These are phyloP conservation scores for Paramuricea clavata DNA, from an alignment of 92 coral and sea anemone genomes.

Conservation along the genomic window DNA sequence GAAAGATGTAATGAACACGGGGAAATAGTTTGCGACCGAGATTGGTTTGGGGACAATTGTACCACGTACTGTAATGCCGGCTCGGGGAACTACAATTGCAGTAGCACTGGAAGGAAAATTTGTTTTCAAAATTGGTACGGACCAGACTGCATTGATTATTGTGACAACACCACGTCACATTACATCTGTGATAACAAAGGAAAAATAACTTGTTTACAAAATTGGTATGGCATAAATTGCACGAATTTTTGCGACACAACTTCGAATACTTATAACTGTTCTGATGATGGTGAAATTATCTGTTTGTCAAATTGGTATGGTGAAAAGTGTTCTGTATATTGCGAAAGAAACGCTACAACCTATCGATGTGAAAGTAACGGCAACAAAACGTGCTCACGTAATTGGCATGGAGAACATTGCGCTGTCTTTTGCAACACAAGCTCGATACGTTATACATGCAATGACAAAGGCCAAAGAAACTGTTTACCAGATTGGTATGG, in stretches of 20 bases:
- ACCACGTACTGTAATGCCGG: conserved; percentile 58
- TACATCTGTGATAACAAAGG: conserved; percentile 68
- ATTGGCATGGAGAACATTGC: conserved; percentile 68
- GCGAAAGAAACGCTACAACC: neutral
- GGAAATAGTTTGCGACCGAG: conserved; percentile 48
- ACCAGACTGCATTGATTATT: neutral
- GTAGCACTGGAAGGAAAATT: conserved; percentile 36
- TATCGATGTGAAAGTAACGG: conserved; percentile 43
- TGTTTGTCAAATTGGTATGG: conserved; percentile 65
- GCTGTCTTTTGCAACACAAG: conserved; percentile 42
- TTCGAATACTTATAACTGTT: conserved; percentile 33
- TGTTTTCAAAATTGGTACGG: conserved; percentile 85
- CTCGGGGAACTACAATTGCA: conserved; percentile 10
- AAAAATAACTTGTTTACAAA: conserved; percentile 55
- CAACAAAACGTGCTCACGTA: conserved; percentile 37
- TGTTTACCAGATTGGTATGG: conserved; percentile 55
- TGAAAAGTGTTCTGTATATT: conserved; percentile 33
- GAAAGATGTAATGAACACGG: conserved; percentile 65
- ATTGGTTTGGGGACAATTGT: conserved; percentile 73
- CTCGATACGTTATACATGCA: conserved; percentile 21
- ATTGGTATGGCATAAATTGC: conserved; percentile 73
- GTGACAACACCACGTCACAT: conserved; percentile 54
- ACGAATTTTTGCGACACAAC: conserved; percentile 58
- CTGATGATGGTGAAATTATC: neutral
- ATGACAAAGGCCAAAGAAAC: conserved; percentile 30